Conservation (phyloP, 2,888 invertebrate species). For the Eupithecia subfuscata region DNA sequence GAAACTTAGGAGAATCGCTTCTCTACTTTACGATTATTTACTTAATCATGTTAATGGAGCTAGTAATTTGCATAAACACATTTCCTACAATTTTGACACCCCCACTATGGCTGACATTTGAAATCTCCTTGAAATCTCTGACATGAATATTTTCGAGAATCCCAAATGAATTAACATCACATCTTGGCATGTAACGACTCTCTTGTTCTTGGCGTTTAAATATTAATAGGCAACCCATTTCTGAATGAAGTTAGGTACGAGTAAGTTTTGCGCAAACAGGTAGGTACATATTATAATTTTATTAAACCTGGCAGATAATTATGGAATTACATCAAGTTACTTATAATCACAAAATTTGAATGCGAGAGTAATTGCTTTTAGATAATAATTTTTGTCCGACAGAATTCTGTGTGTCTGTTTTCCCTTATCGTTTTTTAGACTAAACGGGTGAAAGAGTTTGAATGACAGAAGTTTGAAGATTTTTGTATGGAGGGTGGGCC, state of each 20-base stretch:
- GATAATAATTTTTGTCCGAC: too few relatives aligned
- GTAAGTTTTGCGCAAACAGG: background rate
- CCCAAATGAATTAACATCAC: constrained; percentile 58
- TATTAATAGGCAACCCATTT: constrained; percentile 44
- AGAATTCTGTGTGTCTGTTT: background rate
- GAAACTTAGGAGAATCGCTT: background rate
- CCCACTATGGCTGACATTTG: constrained; percentile 72
- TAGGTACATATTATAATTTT: background rate
- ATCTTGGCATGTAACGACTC: constrained; percentile 57
- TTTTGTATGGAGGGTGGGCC: too few relatives aligned
- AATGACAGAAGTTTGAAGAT: too few relatives aligned
- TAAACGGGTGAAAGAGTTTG: too few relatives aligned
- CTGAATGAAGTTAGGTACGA: constrained; percentile 4
- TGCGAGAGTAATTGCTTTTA: too few relatives aligned
- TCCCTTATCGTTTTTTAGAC: background rate
- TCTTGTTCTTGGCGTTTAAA: constrained; percentile 56
- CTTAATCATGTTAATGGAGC: constrained; percentile 71
- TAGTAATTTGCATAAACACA: constrained; percentile 81
- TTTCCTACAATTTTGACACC: constrained; percentile 80
- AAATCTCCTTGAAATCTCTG: constrained; percentile 76
- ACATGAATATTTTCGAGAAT: constrained; percentile 65
- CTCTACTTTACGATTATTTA: constrained; percentile 11
- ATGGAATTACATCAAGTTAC: background rate
- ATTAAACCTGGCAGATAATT: background rate
- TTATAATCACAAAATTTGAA: too few relatives aligned